These are phyloP conservation scores for Prunella fulvescens DNA, from an alignment of 2,113 vertebrate species.

Conservation along the genomic window DNA sequence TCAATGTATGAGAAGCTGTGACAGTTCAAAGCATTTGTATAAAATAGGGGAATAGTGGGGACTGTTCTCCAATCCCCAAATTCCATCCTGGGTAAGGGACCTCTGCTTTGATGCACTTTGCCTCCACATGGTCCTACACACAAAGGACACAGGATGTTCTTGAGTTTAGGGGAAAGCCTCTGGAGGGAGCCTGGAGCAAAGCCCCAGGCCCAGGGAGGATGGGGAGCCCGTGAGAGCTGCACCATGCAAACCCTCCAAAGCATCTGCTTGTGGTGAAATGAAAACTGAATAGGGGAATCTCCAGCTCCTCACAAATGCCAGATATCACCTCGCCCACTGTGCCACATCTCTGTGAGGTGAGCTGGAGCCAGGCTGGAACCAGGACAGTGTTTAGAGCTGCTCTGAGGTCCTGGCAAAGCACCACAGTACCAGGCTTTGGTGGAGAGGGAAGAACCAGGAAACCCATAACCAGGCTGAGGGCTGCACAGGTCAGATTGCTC, in stretches of 20 bases:
- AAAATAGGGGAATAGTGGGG: neutral
- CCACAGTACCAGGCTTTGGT: fast-evolving
- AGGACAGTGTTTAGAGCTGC: neutral
- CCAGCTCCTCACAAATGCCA: neutral
- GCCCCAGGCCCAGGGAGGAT: neutral
- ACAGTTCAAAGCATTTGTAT: neutral
- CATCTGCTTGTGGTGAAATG: neutral
- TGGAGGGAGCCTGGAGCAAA: neutral
- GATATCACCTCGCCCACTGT: neutral
- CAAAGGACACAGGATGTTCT: neutral
- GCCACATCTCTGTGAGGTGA: neutral
- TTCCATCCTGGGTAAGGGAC: neutral
- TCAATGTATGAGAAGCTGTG: neutral
- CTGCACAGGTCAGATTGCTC: neutral
- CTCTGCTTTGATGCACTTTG: neutral
- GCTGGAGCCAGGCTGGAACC: neutral
- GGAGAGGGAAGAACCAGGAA: neutral
- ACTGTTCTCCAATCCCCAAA: neutral
- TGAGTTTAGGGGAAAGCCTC: neutral
- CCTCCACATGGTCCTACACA: neutral
- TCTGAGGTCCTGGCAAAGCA: neutral
- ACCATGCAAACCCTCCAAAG: neutral
- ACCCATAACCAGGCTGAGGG: neutral
- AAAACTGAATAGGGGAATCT: neutral
- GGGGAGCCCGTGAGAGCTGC: neutral